These are phyloP conservation scores for Diuraphis noxia DNA, from an alignment of 1,140 invertebrate genomes.

Conservation along the genomic window DNA sequence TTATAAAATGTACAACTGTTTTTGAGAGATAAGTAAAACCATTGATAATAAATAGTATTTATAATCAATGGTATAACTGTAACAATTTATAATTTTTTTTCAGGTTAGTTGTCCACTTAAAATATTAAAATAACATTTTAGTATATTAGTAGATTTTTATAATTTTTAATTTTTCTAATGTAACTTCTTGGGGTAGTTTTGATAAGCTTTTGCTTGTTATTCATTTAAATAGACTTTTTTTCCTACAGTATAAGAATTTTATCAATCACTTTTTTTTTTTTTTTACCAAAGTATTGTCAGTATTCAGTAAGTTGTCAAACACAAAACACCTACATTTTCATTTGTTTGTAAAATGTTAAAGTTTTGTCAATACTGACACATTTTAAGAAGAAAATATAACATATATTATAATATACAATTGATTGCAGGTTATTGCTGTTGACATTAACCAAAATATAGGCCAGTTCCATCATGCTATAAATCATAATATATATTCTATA, in stretches of 20 bases:
- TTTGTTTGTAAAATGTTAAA: neutral
- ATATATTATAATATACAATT: neutral
- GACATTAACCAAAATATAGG: neutral
- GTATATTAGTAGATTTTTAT: no score
- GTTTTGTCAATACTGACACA: neutral
- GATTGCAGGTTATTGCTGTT: neutral
- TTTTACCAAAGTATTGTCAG: neutral
- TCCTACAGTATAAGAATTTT: neutral
- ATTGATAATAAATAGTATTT: no score
- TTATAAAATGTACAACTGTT: neutral
- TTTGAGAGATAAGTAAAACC: no score
- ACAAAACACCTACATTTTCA: neutral
- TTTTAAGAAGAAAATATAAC: neutral
- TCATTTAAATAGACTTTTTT: neutral
- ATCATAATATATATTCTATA: neutral
- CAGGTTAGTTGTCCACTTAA: neutral
- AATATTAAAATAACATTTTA: neutral
- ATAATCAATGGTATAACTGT: no score
- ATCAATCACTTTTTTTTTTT: neutral
- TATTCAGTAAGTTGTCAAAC: neutral
- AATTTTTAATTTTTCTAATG: neutral
- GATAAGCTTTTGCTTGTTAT: neutral
- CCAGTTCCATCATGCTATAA: neutral
- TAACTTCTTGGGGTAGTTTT: neutral
- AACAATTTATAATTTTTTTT: neutral